A percentile compares a stretch with the other conserved stretches of the same genome.
Conservation (phyloP, 2,113 vertebrate species). For the Riparia riparia region DNA sequence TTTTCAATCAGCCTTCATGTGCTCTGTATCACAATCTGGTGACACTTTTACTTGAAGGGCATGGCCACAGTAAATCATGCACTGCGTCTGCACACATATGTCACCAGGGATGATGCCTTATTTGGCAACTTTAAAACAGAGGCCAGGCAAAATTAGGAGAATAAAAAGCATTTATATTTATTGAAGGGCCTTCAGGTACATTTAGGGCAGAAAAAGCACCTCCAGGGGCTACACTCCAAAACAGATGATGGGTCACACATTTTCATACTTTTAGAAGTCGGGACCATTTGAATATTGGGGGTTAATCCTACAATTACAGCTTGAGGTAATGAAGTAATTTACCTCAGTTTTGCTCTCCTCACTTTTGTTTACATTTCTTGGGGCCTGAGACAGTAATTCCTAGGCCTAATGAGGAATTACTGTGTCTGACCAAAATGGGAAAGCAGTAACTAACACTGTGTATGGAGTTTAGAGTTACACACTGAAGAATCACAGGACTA, state of each 20-base stretch:
- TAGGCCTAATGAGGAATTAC: not conserved
- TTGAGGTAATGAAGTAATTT: not conserved
- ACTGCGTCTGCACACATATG: not conserved
- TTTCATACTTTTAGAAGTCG: not conserved
- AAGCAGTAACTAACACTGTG: not conserved
- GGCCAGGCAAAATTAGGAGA: not conserved
- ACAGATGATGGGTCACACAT: fast-evolving
- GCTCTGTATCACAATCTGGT: not conserved
- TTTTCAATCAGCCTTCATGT: not conserved
- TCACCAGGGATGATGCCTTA: not conserved
- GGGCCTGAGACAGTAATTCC: not conserved
- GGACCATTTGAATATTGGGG: not conserved
- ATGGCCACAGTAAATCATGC: not conserved
- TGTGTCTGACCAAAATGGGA: not conserved
- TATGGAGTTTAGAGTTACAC: not conserved
- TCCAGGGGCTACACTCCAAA: not conserved
- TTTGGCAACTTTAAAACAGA: not conserved
- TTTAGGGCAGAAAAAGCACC: not conserved
- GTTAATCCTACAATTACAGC: not conserved
- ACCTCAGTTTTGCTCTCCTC: not conserved
- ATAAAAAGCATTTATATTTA: not conserved
- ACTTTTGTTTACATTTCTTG: not conserved
- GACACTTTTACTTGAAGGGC: not conserved
- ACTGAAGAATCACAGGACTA: not conserved
- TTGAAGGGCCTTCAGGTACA: not conserved